Evolutionary conservation across 2,888 invertebrate species (phyloP).

Genomic region (Bombyx huttoni): DNA sequence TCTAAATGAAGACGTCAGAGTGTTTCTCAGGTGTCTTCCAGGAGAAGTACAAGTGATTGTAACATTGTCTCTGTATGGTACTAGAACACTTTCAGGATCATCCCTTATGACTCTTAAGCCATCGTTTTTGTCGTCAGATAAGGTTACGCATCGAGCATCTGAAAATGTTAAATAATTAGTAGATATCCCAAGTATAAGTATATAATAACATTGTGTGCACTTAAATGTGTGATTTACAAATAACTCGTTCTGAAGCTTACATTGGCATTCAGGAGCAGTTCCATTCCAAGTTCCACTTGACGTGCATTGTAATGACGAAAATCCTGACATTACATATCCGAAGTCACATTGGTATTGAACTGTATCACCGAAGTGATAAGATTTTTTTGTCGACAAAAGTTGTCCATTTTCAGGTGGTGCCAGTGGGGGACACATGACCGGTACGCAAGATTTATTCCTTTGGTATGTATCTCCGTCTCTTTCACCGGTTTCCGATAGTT

Average conservation of each 20-base stretch:
- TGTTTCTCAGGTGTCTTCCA: constrained; percentile 84
- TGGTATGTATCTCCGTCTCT: constrained; percentile 91
- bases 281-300: constrained; percentile 96
- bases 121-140: constrained; percentile 91
- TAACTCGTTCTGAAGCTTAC: constrained; percentile 68
- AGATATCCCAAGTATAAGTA: not conserved
- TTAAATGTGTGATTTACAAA: no score
- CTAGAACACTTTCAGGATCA: constrained; percentile 86
- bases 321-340: constrained; percentile 93
- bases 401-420: constrained; percentile 88
- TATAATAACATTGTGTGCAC: no score
- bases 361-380: constrained; percentile 91
- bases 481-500: constrained; percentile 86
- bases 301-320: constrained; percentile 87
- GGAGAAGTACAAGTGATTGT: constrained; percentile 85
- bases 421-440: constrained; percentile 88
- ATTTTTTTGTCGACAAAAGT: constrained; percentile 83
- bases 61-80: constrained; percentile 92
- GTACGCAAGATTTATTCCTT: constrained; percentile 95
- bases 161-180: constrained; percentile 11
- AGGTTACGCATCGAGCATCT: constrained; percentile 92
- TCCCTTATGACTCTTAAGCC: constrained; percentile 84
- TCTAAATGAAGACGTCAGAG: constrained; percentile 87
- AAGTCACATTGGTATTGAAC: constrained; percentile 95
- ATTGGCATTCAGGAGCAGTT: constrained; percentile 92